phyloP scores from a whole-genome alignment of 2,113 vertebrate species.

The Myiagra hebetior region DNA sequence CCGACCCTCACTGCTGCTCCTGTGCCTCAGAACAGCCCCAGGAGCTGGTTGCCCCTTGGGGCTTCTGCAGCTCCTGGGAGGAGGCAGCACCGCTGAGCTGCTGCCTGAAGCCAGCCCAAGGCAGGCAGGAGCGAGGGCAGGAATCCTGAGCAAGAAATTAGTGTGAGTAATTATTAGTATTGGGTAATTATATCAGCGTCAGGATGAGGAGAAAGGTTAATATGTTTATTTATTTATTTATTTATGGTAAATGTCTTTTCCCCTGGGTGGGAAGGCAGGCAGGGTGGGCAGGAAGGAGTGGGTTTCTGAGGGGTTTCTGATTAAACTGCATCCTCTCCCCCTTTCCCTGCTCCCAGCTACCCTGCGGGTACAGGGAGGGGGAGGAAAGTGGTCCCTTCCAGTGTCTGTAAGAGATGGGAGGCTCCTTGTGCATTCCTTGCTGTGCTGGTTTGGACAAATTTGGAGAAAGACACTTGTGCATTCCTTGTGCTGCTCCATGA shows the following conservation, averaged over 20 bases:
- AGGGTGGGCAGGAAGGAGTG: conserved; percentile 29
- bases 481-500: rapidly evolving
- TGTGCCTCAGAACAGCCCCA: rapidly evolving
- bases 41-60: neutral
- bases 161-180: conserved; percentile 69
- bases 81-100: rapidly evolving
- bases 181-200: conserved; percentile 65
- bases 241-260: conserved; percentile 62
- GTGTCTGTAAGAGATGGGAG: neutral
- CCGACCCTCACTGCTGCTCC: neutral
- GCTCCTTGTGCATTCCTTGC: neutral
- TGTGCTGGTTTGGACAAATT: no score
- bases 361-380: neutral
- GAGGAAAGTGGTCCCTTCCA: neutral
- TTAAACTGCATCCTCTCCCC: conserved; percentile 27
- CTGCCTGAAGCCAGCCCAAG: neutral
- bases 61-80: neutral
- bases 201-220: conserved; percentile 72
- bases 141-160: conserved; percentile 68
- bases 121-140: neutral
- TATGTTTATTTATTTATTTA: conserved; percentile 53
- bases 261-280: neutral
- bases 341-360: neutral
- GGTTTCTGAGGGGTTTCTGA: conserved; percentile 31
- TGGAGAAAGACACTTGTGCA: neutral